A percentile compares a stretch with the other conserved stretches of the same genome.
Conservation (phyloP, 2,113 vertebrate genomes). For the Callopanchax toddi region DNA sequence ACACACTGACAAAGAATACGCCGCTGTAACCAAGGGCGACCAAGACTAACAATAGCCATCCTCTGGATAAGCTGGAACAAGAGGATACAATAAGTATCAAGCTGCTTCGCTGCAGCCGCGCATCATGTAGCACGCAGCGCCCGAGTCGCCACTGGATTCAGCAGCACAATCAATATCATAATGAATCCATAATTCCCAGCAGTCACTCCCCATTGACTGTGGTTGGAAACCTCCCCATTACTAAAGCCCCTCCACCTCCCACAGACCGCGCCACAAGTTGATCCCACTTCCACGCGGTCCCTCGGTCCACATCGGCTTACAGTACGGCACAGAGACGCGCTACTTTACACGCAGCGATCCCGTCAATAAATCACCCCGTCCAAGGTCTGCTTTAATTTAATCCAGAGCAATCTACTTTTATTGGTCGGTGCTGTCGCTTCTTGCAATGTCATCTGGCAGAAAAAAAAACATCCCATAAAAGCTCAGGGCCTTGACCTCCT, state of each 20-base stretch:
- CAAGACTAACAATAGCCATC: constrained; percentile 62
- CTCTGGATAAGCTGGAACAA: constrained; percentile 54
- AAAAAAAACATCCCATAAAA: constrained; percentile 64
- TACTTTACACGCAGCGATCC: constrained; percentile 55
- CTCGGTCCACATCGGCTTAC: constrained; percentile 8
- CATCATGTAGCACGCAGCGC: background rate
- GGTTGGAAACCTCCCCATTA: constrained; percentile 35
- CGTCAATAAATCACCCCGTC: constrained; percentile 66
- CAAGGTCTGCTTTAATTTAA: constrained; percentile 76
- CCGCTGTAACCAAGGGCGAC: constrained; percentile 71
- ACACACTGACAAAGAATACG: constrained; percentile 62
- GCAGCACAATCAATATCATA: constrained; percentile 53
- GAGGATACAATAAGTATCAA: constrained; percentile 46
- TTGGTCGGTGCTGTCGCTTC: constrained; percentile 68
- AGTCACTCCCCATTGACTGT: constrained; percentile 47
- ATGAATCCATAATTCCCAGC: constrained; percentile 54
- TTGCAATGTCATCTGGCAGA: constrained; percentile 74
- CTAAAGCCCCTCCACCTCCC: constrained; percentile 15
- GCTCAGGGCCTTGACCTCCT: constrained; percentile 66
- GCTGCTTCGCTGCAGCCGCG: constrained; percentile 33
- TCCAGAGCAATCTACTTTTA: constrained; percentile 71
- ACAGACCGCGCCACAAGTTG: background rate
- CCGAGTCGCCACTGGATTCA: constrained; percentile 35
- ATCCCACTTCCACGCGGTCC: constrained; percentile 24
- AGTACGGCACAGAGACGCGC: constrained; percentile 7